phyloP scores from a whole-genome alignment of 2,888 invertebrate genomes.

The Drosophila diplacantha region DNA sequence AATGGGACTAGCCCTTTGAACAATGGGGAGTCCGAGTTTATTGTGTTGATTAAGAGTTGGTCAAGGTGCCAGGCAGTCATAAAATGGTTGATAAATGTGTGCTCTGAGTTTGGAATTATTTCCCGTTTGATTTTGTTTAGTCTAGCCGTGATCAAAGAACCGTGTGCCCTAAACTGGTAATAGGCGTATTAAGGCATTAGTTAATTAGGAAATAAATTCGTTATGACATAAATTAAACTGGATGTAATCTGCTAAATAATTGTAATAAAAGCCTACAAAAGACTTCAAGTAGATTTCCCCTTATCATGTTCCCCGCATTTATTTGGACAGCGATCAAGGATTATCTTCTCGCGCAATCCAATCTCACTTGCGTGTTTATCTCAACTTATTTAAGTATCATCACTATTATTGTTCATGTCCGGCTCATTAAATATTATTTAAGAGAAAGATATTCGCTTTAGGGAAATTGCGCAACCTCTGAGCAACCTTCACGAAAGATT shows the following conservation, averaged over 20 bases:
- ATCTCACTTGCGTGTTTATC: no score
- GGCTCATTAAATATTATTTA: neutral
- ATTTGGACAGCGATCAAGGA: no score
- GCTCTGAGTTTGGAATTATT: neutral
- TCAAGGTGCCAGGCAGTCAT: neutral
- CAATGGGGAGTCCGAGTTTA: constrained; percentile 6
- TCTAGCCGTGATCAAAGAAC: neutral
- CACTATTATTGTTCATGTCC: neutral
- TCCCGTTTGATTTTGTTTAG: constrained; percentile 1
- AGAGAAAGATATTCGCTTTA: neutral
- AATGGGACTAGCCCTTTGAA: neutral
- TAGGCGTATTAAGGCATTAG: neutral
- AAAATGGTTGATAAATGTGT: constrained; percentile 1
- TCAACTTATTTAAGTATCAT: no score
- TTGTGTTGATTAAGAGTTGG: constrained; percentile 8
- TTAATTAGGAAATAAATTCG: neutral
- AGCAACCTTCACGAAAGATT: constrained; percentile 2
- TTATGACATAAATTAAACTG: neutral
- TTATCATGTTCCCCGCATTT: neutral
- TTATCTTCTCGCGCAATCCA: neutral
- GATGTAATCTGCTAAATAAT: neutral
- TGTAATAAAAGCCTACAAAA: neutral
- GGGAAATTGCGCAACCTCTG: constrained; percentile 2
- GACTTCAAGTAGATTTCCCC: neutral
- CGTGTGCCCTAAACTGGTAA: neutral